Evolutionary conservation across 1,140 invertebrate genomes (phyloP), one percentile per base, ranked within the genome.

Genomic region (Musca domestica): DNA sequence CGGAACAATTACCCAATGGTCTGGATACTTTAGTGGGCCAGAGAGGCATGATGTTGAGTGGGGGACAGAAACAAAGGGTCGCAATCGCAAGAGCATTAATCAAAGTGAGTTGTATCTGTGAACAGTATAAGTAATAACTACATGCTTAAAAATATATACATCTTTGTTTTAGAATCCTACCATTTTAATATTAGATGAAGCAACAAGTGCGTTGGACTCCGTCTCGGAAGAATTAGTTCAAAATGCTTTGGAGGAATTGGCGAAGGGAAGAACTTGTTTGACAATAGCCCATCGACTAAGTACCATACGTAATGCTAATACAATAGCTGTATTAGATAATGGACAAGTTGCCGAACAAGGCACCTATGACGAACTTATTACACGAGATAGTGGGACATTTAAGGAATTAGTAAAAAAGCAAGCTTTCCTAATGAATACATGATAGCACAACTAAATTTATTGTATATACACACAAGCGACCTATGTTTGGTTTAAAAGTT

Each of bases 261-360:
- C 92, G 58, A 87, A 90, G 83, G 92, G 92, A 20, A 87, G 95
- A 54, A 98, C 95, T 1, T 93, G 96, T 0, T 81, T 98, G 5
- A 95, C 95, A 0, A 97, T 98, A 71, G 95, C 96, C 12, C 95
- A 98, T 77, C 85, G 96, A 65, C 83, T 98, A 9, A 96, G 94
- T 71, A 98, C 95, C 0, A 95, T 98, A 69, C 90, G 92, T 74
- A 92, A 95, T 76, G 94, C 95, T 0, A 89, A 96, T 82, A 85
- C 89, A 74, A 98, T 99, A 58, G 90, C 95, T 0, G 96, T 99
- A 0, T 81, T 99, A 46, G 87, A 93, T 23, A 84, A 90, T 51
- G 97, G 97, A 0, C 74, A 80, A 47, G 88, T 99, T 1, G 88
- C 89, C 0, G 97, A 99, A 81, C 84, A 86, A 66, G 97, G 96